Evolutionary conservation across 2,797 vertebrate genomes (phyloP).

Genomic region (Catharus ustulatus): DNA sequence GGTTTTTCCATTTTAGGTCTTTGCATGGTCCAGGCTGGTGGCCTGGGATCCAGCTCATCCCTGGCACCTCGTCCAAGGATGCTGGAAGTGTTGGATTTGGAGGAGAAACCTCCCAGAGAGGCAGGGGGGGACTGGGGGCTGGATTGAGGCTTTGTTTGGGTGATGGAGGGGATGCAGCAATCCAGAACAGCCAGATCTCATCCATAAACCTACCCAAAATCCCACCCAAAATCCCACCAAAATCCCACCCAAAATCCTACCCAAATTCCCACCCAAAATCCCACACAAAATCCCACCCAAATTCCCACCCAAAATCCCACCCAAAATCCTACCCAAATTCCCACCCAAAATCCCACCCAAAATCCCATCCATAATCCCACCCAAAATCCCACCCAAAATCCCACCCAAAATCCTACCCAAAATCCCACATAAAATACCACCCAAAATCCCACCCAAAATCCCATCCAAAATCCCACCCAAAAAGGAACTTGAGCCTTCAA

Average conservation of each 20-base stretch:
- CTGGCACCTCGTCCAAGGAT: neutral
- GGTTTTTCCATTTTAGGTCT: conserved; percentile 36
- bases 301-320: neutral
- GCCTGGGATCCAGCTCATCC: neutral
- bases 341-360: neutral
- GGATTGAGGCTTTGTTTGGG: neutral
- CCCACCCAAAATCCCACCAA: too few relatives aligned
- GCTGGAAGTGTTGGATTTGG: neutral
- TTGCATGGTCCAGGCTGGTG: neutral
- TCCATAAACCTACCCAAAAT: neutral
- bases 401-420: neutral
- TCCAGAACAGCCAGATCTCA: neutral
- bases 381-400: neutral
- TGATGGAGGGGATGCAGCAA: neutral
- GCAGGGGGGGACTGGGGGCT: rapidly evolving
- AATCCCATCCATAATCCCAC: neutral
- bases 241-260: too few relatives aligned
- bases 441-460: neutral
- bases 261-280: neutral
- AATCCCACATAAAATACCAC: neutral
- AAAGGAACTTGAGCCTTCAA: neutral
- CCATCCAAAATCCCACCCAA: neutral
- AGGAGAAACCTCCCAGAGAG: neutral
- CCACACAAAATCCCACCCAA: rapidly evolving
- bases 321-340: too few relatives aligned